Evolutionary conservation across 2,113 vertebrate species (phyloP), one percentile per base, ranked within the genome.

Genomic region (Mugil cephalus): DNA sequence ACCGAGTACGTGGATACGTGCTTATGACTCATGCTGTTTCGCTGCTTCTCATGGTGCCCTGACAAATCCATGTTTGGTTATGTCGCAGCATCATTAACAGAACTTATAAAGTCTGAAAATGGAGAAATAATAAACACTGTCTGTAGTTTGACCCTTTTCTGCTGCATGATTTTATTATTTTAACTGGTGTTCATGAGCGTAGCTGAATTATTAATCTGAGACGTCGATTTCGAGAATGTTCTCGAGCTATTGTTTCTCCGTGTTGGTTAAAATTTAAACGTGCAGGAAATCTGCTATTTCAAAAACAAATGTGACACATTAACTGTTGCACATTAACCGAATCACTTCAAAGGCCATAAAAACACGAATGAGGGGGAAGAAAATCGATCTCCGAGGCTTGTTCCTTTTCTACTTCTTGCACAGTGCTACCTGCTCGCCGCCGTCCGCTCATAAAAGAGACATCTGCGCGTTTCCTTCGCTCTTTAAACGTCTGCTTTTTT

Each of bases 321-420:
- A 7, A 40, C 43, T 11, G 14, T 38, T 45, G 15, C 46, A 45
- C 71, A 52, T 38, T 73, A 10, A 69, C 53, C 65, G 39, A 42
- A 60, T 84, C 47, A 55, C 19, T 63, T 36, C 59, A 36, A 72
- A 65, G 30, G 52, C 74, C 68, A 36, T 52, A 64, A 75, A n/a
- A 80, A 43, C 43, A 39, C 4, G 80, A 17, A 71, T 17, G 50
- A 19, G 43, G 46, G 12, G 18, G 48, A 35, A 30, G 63, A 67
- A 66, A 52, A 43, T 18, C 69, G 56, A 82, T 77, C 65, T 83
- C 17, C 48, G 36, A 77, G 55, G 83, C 83, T 79, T 76, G 58
- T 64, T 84, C 46, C 66, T 53, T 68, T 30, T n/a, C n/a, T 38
- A 55, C 15, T 71, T 39, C 70, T 12, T 30, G 60, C 50, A 35